Evolutionary conservation across 2,888 invertebrate species (phyloP).

Genomic region (Slavum lentiscoides): DNA sequence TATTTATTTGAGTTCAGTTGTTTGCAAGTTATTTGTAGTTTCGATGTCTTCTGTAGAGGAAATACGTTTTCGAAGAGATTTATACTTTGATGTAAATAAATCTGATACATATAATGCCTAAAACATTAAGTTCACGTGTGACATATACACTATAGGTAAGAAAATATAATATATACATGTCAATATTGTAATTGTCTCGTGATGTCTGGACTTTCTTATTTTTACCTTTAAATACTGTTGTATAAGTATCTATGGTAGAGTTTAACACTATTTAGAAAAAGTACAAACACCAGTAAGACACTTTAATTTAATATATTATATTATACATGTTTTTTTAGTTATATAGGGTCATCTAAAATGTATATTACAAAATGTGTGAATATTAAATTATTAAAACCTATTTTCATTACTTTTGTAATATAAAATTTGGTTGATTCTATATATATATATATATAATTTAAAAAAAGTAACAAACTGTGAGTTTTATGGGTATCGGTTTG

Average conservation of each 20-base stretch:
- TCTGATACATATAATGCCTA: slow-evolving; percentile 50
- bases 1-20: slow-evolving; percentile 44
- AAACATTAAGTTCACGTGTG: slow-evolving; percentile 46
- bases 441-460: too few species aligned
- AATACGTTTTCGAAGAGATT: slow-evolving; percentile 39
- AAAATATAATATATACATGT: not conserved
- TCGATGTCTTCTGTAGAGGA: slow-evolving; percentile 37
- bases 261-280: slow-evolving; percentile 4
- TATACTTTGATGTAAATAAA: slow-evolving; percentile 44
- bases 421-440: not conserved
- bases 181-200: not conserved
- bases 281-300: not conserved
- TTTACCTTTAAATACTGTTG: not conserved
- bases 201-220: not conserved
- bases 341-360: not conserved
- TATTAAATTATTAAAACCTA: not conserved
- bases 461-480: too few species aligned
- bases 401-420: not conserved
- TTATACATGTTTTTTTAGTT: not conserved
- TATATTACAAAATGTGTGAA: not conserved
- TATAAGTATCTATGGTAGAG: not conserved
- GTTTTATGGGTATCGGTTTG: not conserved
- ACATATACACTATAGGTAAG: slow-evolving; percentile 19
- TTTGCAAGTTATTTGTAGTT: slow-evolving; percentile 39
- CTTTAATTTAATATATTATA: not conserved